phyloP scores from a whole-genome alignment of 2,113 vertebrate genomes.

The Orcinus orca region DNA sequence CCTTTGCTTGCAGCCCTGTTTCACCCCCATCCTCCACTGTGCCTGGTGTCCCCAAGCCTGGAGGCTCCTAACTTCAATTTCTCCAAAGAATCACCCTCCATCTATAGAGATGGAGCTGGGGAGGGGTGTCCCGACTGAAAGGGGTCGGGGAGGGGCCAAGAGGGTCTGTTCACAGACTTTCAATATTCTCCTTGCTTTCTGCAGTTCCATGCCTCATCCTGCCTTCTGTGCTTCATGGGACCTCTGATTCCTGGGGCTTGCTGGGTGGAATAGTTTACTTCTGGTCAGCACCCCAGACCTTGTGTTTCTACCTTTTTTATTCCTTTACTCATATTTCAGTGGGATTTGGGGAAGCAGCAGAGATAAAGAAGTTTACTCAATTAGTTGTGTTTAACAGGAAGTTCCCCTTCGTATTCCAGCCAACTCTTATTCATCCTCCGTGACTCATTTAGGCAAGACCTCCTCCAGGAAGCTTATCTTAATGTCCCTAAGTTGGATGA shows the following conservation, averaged over 20 bases:
- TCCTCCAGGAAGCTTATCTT: conserved; percentile 55
- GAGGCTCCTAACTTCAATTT: conserved; percentile 30
- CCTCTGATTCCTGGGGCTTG: not conserved
- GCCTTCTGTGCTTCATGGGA: not conserved
- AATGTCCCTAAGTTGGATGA: not conserved
- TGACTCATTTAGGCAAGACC: conserved; percentile 32
- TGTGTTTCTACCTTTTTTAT: conserved; percentile 20
- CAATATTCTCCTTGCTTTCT: not conserved
- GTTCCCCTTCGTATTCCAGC: conserved; percentile 36
- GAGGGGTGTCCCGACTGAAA: not conserved
- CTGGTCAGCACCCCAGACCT: not conserved
- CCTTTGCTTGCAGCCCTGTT: conserved; percentile 23
- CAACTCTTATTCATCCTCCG: conserved; percentile 26
- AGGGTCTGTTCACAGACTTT: not conserved
- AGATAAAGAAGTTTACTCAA: conserved; percentile 47
- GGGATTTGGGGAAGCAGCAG: conserved; percentile 3
- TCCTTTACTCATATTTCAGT: conserved; percentile 44
- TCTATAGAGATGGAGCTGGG: not conserved
- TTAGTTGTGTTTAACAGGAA: conserved; percentile 47
- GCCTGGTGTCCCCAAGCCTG: not conserved
- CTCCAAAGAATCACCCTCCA: not conserved
- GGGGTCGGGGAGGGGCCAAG: not conserved
- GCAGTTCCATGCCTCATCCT: not conserved
- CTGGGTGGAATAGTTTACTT: not conserved
- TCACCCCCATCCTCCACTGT: not conserved